These are phyloP conservation scores for Calliphora vomitoria DNA, from an alignment of 2,888 invertebrate species.

Conservation along the genomic window DNA sequence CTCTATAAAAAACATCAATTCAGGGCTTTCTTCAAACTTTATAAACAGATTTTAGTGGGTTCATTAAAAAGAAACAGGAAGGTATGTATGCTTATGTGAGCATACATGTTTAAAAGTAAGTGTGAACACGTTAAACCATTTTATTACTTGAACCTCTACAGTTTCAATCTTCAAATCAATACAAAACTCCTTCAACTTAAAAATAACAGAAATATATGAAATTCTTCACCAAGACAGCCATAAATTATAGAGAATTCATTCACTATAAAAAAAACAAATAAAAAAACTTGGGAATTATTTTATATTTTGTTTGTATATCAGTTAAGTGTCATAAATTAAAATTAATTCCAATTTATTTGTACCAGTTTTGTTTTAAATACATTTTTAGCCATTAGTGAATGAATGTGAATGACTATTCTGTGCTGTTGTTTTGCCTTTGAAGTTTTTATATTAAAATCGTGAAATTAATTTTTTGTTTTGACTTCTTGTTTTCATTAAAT, in stretches of 20 bases:
- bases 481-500: conserved; percentile 61
- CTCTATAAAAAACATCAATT: not conserved
- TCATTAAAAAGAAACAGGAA: conserved; percentile 4
- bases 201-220: conserved; percentile 10
- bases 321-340: conserved; percentile 67
- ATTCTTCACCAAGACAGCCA: not conserved
- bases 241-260: not conserved
- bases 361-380: conserved; percentile 47
- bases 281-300: conserved; percentile 17
- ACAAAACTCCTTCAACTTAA: not conserved
- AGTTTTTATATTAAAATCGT: conserved; percentile 1
- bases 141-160: not conserved
- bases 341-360: conserved; percentile 69
- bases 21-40: conserved; percentile 7
- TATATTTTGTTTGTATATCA: not conserved
- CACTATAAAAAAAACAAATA: not conserved
- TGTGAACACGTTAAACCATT: not conserved
- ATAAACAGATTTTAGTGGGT: not conserved
- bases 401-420: not conserved
- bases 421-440: not conserved
- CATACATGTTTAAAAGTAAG: not conserved
- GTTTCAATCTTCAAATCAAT: not conserved
- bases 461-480: conserved; percentile 68
- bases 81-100: not conserved
- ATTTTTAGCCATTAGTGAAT: not conserved